Percentiles rank a stretch among this genome's conserved stretches.
These are phyloP conservation scores for Cepaea nemoralis DNA, from an alignment of 1,140 invertebrate genomes.

Conservation along the genomic window DNA sequence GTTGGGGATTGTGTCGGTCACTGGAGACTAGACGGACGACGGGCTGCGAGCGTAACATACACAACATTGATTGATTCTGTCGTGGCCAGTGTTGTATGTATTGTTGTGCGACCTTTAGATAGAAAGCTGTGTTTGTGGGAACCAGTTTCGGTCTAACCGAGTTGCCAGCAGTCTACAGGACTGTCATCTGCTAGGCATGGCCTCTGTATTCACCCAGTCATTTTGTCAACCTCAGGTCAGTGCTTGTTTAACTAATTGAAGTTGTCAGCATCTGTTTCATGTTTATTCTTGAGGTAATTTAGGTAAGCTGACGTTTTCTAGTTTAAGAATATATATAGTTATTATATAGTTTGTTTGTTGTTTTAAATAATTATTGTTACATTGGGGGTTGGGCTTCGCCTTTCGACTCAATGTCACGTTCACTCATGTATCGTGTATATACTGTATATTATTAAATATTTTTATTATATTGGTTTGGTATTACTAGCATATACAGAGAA, in stretches of 20 bases:
- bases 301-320: too few species aligned
- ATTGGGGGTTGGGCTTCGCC: too few species aligned
- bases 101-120: constrained; percentile 9
- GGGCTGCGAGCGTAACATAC: not conserved
- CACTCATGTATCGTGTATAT: too few species aligned
- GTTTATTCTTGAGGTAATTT: too few species aligned
- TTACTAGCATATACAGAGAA: too few species aligned
- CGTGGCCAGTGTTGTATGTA: not conserved
- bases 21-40: not conserved
- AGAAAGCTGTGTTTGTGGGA: not conserved
- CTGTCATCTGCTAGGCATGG: constrained; percentile 37
- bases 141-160: not conserved
- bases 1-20: not conserved
- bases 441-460: too few species aligned
- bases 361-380: too few species aligned
- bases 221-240: constrained; percentile 45
- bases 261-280: too few species aligned
- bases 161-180: not conserved
- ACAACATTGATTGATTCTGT: not conserved
- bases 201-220: constrained; percentile 43
- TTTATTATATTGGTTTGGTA: too few species aligned
- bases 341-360: too few species aligned
- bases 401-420: too few species aligned
- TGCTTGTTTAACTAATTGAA: not conserved
- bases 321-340: too few species aligned